Conservation (phyloP, 1,140 invertebrate genomes). For the Antheraea pernyi region DNA sequence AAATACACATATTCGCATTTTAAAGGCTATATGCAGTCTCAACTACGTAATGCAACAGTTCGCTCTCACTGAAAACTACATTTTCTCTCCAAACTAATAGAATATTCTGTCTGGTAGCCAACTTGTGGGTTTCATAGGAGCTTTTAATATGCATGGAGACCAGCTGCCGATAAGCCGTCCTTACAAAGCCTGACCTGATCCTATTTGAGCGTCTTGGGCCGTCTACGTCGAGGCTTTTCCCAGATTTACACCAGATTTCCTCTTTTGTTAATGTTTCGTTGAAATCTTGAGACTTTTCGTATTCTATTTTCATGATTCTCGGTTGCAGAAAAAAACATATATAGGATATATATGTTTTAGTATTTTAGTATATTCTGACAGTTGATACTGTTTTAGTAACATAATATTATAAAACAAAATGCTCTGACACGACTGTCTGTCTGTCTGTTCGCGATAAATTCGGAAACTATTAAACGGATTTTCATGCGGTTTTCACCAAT, state of each 20-base stretch:
- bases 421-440: no score
- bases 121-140: constrained; percentile 26
- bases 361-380: no score
- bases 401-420: no score
- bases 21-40: not conserved
- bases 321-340: not conserved
- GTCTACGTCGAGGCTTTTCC: constrained; percentile 27
- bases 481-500: no score
- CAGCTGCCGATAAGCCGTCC: constrained; percentile 40
- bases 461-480: no score
- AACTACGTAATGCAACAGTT: not conserved
- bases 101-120: constrained; percentile 34
- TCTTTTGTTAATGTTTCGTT: constrained; percentile 19
- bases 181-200: constrained; percentile 45
- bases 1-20: not conserved
- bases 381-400: no score
- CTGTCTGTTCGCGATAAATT: no score
- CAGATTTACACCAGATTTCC: constrained; percentile 34
- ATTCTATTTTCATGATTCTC: not conserved
- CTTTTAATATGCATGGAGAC: constrained; percentile 46
- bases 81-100: constrained; percentile 24
- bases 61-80: constrained; percentile 1
- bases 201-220: constrained; percentile 36
- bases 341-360: no score
- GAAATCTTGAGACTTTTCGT: not conserved